Conservation (phyloP, 1,140 invertebrate genomes). For the Nephila pilipes region DNA sequence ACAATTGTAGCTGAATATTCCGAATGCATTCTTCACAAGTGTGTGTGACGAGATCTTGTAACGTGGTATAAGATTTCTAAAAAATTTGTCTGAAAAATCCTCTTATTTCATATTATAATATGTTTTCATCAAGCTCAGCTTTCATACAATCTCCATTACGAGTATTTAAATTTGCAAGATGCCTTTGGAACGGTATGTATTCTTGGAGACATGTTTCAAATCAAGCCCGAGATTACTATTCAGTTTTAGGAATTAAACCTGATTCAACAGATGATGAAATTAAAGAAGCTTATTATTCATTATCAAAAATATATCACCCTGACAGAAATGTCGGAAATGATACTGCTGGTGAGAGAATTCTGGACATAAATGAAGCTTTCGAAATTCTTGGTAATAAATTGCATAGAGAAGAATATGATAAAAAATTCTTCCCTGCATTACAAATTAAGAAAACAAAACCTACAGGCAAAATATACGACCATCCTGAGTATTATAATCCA, state of each 20-base stretch:
- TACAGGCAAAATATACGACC: conserved; percentile 32
- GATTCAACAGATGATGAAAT: conserved; percentile 90
- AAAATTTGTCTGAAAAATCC: no score
- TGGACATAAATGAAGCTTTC: conserved; percentile 91
- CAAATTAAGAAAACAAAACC: background rate
- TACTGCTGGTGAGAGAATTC: conserved; percentile 86
- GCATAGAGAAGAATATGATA: conserved; percentile 90
- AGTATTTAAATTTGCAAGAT: background rate
- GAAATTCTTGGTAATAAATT: conserved; percentile 90
- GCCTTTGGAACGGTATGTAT: background rate
- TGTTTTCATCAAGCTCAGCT: background rate
- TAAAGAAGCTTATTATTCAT: conserved; percentile 92
- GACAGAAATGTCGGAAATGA: conserved; percentile 88
- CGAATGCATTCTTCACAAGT: no score
- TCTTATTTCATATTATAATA: background rate
- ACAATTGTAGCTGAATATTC: no score
- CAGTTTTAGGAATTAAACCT: conserved; percentile 87
- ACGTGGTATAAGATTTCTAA: no score
- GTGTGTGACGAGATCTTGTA: no score
- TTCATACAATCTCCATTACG: background rate
- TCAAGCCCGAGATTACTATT: conserved; percentile 84
- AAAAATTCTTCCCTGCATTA: conserved; percentile 82
- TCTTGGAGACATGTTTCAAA: background rate
- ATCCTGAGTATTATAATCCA: conserved; percentile 49
- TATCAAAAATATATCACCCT: conserved; percentile 94